Conservation (phyloP, 2,113 vertebrate species). For the Odocoileus virginianus region DNA sequence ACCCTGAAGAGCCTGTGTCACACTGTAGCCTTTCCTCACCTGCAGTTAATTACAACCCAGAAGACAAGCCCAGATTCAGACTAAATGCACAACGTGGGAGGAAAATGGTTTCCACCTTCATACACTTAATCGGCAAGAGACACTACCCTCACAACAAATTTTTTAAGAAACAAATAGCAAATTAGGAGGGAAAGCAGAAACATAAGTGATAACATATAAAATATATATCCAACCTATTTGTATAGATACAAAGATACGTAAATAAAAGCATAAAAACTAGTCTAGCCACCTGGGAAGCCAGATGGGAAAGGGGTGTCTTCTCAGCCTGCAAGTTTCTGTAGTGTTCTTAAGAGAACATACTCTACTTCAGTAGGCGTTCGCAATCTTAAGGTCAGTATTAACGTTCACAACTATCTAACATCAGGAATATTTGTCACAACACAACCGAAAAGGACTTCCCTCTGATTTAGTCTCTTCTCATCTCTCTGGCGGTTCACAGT, state of each 20-base stretch:
- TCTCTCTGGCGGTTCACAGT: fast-evolving
- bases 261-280: fast-evolving
- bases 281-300: not conserved
- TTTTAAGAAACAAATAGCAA: not conserved
- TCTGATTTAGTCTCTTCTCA: not conserved
- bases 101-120: not conserved
- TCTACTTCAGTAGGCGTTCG: not conserved
- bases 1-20: not conserved
- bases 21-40: not conserved
- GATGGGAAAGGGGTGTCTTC: not conserved
- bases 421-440: not conserved
- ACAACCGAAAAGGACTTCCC: not conserved
- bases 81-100: not conserved
- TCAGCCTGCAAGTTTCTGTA: not conserved
- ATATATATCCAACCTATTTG: not conserved
- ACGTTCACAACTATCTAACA: not conserved
- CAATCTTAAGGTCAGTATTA: not conserved
- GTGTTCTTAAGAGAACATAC: not conserved
- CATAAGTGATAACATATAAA: not conserved
- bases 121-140: not conserved
- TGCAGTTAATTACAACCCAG: not conserved
- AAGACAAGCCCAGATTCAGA: not conserved
- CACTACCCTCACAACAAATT: not conserved
- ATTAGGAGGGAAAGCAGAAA: not conserved
- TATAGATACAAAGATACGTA: fast-evolving